Evolutionary conservation across 2,797 vertebrate species (phyloP).

Genomic region (Xiphophorus birchmanni): DNA sequence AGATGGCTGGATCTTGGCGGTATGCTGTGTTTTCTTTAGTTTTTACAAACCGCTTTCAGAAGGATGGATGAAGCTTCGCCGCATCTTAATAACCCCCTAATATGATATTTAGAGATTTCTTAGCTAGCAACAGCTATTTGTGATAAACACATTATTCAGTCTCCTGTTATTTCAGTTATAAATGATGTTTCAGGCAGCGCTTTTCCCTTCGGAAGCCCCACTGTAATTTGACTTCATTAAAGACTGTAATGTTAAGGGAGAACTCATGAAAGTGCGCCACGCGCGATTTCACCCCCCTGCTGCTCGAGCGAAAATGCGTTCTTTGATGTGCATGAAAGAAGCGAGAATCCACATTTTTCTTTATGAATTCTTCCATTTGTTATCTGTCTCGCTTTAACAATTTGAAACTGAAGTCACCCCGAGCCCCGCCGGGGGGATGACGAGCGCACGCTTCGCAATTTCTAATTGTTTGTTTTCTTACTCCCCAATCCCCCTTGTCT

Average conservation of each 20-base stretch:
- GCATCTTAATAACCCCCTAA: conserved; percentile 23
- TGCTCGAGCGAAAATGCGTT: conserved; percentile 50
- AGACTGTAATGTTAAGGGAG: conserved; percentile 54
- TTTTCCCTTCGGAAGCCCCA: conserved; percentile 40
- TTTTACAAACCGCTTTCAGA: not conserved
- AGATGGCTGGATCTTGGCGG: not conserved
- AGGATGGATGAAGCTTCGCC: not conserved
- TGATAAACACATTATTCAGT: conserved; percentile 52
- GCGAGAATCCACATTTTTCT: conserved; percentile 59
- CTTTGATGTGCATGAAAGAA: conserved; percentile 74
- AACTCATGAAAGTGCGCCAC: conserved; percentile 59
- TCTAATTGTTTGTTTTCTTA: conserved; percentile 55
- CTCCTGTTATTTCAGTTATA: conserved; percentile 53
- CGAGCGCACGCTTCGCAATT: conserved; percentile 40
- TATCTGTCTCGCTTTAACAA: conserved; percentile 61
- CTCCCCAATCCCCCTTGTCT: not conserved
- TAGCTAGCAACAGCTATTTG: conserved; percentile 32
- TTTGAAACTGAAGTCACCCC: conserved; percentile 56
- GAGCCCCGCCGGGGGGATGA: conserved; percentile 41
- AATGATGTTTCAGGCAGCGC: conserved; percentile 45
- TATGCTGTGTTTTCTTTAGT: not conserved
- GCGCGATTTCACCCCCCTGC: conserved; percentile 60
- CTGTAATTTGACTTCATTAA: conserved; percentile 73
- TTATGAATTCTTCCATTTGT: conserved; percentile 66
- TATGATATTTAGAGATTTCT: conserved; percentile 34